phyloP scores from a whole-genome alignment of 2,113 vertebrate genomes.

The Saguinus imperator region DNA sequence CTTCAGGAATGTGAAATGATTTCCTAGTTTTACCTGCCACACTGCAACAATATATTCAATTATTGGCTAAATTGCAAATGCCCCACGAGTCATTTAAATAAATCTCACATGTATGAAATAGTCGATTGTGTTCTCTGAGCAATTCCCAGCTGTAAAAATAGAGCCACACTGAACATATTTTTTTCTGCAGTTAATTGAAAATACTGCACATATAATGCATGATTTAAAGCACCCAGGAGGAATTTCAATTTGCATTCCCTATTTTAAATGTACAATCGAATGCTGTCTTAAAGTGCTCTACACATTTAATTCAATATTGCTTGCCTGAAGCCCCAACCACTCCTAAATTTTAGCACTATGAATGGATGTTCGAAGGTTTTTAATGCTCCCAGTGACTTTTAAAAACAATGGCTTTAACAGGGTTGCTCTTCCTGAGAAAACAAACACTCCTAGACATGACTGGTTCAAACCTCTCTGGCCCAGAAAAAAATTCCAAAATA shows the following conservation, averaged over 20 bases:
- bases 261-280: constrained; percentile 71
- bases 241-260: constrained; percentile 72
- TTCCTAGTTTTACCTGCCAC: constrained; percentile 63
- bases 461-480: not conserved
- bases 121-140: constrained; percentile 70
- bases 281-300: constrained; percentile 57
- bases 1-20: constrained; percentile 53
- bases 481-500: not conserved
- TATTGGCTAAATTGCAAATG: constrained; percentile 69
- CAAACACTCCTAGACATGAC: not conserved
- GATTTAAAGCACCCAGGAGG: constrained; percentile 76
- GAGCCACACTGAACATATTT: constrained; percentile 53
- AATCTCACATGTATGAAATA: constrained; percentile 76
- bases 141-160: constrained; percentile 80
- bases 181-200: constrained; percentile 78
- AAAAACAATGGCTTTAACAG: constrained; percentile 60
- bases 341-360: constrained; percentile 58
- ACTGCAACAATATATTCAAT: constrained; percentile 72
- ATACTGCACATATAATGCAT: constrained; percentile 73
- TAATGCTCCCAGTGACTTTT: constrained; percentile 53
- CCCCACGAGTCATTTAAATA: constrained; percentile 73
- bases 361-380: constrained; percentile 63
- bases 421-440: constrained; percentile 43
- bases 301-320: constrained; percentile 67
- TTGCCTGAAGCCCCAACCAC: constrained; percentile 49